These are phyloP conservation scores for Bos taurus DNA, from an alignment of 2,113 vertebrate species.

Conservation along the genomic window DNA sequence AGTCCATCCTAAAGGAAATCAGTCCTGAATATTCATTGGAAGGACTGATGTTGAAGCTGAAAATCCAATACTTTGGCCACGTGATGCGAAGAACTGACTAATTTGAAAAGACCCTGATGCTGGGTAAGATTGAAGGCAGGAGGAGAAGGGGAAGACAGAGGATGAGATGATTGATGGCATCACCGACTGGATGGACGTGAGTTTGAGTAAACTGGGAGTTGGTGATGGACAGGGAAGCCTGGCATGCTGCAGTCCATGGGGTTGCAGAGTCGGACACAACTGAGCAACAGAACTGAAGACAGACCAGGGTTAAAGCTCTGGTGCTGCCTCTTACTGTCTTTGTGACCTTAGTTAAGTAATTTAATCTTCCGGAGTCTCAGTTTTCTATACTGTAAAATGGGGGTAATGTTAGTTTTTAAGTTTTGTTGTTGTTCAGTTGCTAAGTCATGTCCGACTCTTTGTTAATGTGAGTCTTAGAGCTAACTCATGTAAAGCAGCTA, in stretches of 20 bases:
- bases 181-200: background rate
- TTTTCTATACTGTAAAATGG: slow-evolving; percentile 28
- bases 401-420: background rate
- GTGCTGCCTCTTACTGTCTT: background rate
- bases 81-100: background rate
- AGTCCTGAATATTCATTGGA: background rate
- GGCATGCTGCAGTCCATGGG: background rate
- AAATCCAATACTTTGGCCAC: background rate
- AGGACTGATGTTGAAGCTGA: background rate
- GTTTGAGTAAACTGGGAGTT: background rate
- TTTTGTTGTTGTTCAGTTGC: background rate
- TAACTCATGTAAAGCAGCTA: background rate
- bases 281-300: background rate
- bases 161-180: background rate
- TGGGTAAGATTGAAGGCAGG: background rate
- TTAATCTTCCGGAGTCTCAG: background rate
- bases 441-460: background rate
- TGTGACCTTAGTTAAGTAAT: background rate
- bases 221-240: background rate
- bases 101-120: background rate
- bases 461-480: background rate
- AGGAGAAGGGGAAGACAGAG: background rate
- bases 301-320: background rate
- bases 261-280: fast-evolving
- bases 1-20: background rate